These are phyloP conservation scores for Cryptops parisi DNA, from an alignment of 2,888 invertebrate species.

Conservation along the genomic window DNA sequence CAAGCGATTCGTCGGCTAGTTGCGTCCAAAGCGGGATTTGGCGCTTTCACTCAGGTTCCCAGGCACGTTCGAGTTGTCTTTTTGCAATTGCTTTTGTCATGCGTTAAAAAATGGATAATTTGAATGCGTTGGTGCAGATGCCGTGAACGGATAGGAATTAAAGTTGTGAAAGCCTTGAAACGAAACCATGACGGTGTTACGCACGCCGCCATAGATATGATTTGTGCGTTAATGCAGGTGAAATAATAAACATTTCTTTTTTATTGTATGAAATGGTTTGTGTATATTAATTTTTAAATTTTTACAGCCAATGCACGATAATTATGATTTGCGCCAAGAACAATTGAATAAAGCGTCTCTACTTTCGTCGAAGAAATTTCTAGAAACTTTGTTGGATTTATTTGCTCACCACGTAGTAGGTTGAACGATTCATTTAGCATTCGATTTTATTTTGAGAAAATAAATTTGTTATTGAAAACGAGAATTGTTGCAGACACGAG, in stretches of 20 bases:
- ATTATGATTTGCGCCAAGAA: slow-evolving; percentile 92
- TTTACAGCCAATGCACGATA: slow-evolving; percentile 69
- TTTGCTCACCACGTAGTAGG: slow-evolving; percentile 87
- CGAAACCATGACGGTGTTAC: slow-evolving; percentile 78
- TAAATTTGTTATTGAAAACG: too few relatives aligned
- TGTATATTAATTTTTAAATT: slow-evolving; percentile 5
- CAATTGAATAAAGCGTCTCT: slow-evolving; percentile 95
- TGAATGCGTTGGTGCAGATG: slow-evolving; percentile 44
- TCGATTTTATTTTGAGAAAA: slow-evolving; percentile 1
- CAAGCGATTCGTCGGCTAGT: slow-evolving; percentile 83
- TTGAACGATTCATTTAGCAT: slow-evolving; percentile 20
- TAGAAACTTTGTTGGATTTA: slow-evolving; percentile 85
- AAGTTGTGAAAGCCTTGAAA: slow-evolving; percentile 78
- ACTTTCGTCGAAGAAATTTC: slow-evolving; percentile 74
- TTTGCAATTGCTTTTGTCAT: not conserved
- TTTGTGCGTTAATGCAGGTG: slow-evolving; percentile 87
- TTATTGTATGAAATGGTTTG: not conserved
- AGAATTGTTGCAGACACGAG: slow-evolving; percentile 58
- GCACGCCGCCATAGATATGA: slow-evolving; percentile 92
- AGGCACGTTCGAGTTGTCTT: slow-evolving; percentile 43
- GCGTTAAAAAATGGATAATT: not conserved
- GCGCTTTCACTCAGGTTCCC: slow-evolving; percentile 76
- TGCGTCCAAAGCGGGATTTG: slow-evolving; percentile 96
- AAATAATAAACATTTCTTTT: not conserved
- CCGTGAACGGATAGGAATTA: slow-evolving; percentile 84